Conservation (phyloP, 2,113 vertebrate genomes). For the Myotis davidii region DNA sequence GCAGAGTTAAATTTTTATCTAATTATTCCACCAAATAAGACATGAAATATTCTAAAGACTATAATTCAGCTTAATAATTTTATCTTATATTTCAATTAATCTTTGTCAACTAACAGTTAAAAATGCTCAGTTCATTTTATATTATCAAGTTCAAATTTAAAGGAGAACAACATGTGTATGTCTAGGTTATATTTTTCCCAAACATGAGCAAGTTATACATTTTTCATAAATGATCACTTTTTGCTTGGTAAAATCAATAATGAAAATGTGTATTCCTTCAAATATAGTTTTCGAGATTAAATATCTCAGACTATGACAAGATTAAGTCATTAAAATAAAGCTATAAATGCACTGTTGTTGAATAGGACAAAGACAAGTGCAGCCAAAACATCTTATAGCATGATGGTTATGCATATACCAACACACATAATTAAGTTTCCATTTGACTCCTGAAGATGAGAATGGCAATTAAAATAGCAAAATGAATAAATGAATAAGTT, state of each 20-base stretch:
- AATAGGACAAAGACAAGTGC: slow-evolving; percentile 70
- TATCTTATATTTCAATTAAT: slow-evolving; percentile 20
- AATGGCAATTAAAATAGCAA: slow-evolving; percentile 73
- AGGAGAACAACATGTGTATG: not conserved
- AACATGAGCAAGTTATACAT: not conserved
- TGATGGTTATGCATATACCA: slow-evolving; percentile 56
- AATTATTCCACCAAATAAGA: not conserved
- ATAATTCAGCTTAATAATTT: not conserved
- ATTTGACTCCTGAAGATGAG: slow-evolving; percentile 66
- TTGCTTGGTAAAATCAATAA: not conserved
- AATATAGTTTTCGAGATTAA: not conserved
- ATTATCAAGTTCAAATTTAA: not conserved
- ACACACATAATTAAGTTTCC: slow-evolving; percentile 61
- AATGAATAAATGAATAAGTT: slow-evolving; percentile 59
- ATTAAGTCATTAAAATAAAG: not conserved
- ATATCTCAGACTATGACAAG: not conserved
- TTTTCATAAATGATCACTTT: not conserved
- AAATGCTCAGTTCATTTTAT: not conserved
- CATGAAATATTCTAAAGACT: not conserved
- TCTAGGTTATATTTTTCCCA: not conserved
- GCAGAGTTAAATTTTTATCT: not conserved
- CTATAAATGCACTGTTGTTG: slow-evolving; percentile 64
- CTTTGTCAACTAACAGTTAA: not conserved
- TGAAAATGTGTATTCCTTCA: not conserved
- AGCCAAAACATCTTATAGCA: slow-evolving; percentile 57